Percentiles rank a stretch among this genome's conserved stretches.
Evolutionary conservation across 2,888 invertebrate genomes (phyloP).

Genomic region (Apeira syringaria): DNA sequence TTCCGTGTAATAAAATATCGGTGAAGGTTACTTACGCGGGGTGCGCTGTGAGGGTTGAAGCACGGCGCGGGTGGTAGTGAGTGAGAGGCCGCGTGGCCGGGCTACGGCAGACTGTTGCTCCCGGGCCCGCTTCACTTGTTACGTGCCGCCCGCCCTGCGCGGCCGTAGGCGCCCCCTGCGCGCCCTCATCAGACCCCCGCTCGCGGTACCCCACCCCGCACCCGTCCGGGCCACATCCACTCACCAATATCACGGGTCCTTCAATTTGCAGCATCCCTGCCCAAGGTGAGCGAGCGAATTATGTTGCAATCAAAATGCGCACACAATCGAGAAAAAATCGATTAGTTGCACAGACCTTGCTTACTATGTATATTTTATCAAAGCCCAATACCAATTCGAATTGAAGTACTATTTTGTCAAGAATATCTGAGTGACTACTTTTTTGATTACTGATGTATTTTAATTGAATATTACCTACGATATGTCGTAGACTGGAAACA

Average conservation of each 20-base stretch:
- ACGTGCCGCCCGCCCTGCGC: constrained; percentile 73
- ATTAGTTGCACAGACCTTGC: constrained; percentile 27
- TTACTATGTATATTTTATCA: too few relatives aligned
- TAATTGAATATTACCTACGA: too few relatives aligned
- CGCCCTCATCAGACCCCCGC: constrained; percentile 41
- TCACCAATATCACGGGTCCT: constrained; percentile 70
- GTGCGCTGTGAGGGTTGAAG: constrained; percentile 48
- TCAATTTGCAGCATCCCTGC: constrained; percentile 74
- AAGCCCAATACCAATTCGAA: too few relatives aligned
- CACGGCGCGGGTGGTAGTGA: constrained; percentile 59
- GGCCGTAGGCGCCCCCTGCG: constrained; percentile 48
- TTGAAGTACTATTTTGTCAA: too few relatives aligned
- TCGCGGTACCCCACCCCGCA: constrained; percentile 60
- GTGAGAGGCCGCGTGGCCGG: constrained; percentile 78
- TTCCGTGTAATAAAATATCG: constrained; percentile 37
- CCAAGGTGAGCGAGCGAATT: constrained; percentile 44
- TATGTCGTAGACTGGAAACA: too few relatives aligned
- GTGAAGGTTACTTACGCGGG: constrained; percentile 70
- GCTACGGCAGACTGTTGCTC: constrained; percentile 84
- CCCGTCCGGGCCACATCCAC: constrained; percentile 63
- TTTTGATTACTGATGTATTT: too few relatives aligned
- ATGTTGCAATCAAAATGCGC: constrained; percentile 33
- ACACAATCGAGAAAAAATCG: constrained; percentile 27
- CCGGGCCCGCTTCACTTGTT: constrained; percentile 82
- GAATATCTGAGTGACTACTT: too few relatives aligned